Conservation (phyloP, 2,797 vertebrate genomes). For the Percopsis omiscomaycus region DNA sequence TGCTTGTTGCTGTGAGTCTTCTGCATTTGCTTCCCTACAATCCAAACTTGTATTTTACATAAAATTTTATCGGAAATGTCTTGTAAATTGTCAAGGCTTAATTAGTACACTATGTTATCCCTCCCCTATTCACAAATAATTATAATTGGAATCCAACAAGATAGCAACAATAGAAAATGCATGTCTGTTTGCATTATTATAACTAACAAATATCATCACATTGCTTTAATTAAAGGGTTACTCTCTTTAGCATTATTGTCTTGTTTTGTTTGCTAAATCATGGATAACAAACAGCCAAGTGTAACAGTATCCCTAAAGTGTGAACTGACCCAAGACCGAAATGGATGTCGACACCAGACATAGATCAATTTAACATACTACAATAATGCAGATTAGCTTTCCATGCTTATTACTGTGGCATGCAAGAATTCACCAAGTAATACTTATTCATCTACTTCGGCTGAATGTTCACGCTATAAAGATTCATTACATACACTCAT, state of each 20-base stretch:
- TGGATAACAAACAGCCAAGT: slow-evolving; percentile 31
- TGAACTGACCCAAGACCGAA: slow-evolving; percentile 39
- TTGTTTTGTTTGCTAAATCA: slow-evolving; percentile 32
- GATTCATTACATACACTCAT: slow-evolving; percentile 8
- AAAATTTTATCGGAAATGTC: no score
- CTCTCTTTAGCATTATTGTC: slow-evolving; percentile 18
- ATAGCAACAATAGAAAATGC: not conserved
- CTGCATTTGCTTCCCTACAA: no score
- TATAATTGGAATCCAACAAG: not conserved
- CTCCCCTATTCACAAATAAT: not conserved
- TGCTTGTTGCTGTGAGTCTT: no score
- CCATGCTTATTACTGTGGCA: slow-evolving; percentile 9
- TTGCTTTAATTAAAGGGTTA: slow-evolving; percentile 8
- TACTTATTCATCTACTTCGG: slow-evolving; percentile 2
- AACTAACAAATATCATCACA: not conserved
- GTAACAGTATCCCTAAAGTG: slow-evolving; percentile 33
- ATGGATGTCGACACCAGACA: slow-evolving; percentile 44
- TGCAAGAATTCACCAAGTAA: slow-evolving; percentile 17
- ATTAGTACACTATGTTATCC: not conserved
- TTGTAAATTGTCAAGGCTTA: no score
- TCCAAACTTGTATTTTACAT: no score
- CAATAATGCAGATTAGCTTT: slow-evolving; percentile 9
- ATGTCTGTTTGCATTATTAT: not conserved
- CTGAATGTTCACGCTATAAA: slow-evolving; percentile 9
- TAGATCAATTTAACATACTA: slow-evolving; percentile 33